These are phyloP conservation scores for Lacerta bilineata DNA, from an alignment of 2,797 vertebrate genomes.

Conservation along the genomic window DNA sequence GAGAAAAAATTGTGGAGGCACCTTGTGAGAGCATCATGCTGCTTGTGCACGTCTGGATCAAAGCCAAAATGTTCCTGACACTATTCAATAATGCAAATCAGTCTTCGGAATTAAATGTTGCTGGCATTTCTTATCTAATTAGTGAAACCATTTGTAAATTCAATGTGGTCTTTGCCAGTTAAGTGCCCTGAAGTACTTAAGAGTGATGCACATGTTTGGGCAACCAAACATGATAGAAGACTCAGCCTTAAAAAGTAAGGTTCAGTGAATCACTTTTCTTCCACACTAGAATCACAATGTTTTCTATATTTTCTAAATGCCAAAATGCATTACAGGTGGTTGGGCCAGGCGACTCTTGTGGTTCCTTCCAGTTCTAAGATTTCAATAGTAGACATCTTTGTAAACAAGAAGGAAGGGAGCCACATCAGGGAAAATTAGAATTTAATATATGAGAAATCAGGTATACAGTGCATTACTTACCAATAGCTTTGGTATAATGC, in stretches of 20 bases:
- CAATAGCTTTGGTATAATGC: slow-evolving; percentile 99
- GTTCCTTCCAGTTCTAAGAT: not conserved
- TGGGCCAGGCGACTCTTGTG: too few species aligned
- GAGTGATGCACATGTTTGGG: not conserved
- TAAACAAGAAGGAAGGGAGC: not conserved
- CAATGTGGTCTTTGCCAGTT: not conserved
- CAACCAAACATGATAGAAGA: not conserved
- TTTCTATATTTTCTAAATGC: not conserved
- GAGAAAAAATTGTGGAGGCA: not conserved
- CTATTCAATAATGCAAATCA: not conserved
- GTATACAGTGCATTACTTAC: slow-evolving; percentile 81
- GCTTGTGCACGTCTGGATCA: not conserved
- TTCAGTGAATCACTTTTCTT: not conserved
- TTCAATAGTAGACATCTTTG: not conserved
- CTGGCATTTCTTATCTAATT: not conserved
- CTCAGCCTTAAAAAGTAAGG: not conserved
- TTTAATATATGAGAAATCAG: not conserved
- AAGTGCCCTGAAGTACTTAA: not conserved
- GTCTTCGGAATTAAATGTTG: not conserved
- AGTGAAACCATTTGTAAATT: not conserved
- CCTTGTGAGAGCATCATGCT: not conserved
- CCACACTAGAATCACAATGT: not conserved
- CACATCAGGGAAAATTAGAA: not conserved
- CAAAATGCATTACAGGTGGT: not conserved
- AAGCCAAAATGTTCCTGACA: not conserved